Conservation (phyloP, 2,113 vertebrate species). For the Asarcornis scutulata region DNA sequence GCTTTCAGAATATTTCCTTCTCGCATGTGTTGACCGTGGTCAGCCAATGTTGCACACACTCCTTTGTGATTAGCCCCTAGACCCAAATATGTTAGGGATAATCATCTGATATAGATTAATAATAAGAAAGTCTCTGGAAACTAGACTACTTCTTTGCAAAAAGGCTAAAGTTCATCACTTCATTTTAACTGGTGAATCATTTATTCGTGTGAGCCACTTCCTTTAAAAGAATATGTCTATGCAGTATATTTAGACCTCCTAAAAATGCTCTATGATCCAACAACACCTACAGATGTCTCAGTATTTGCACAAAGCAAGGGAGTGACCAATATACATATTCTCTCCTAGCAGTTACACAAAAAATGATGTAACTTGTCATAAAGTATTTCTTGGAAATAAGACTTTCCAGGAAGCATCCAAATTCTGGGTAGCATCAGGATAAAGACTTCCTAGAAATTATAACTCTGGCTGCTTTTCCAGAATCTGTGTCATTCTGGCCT, state of each 20-base stretch:
- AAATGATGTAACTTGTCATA: background rate
- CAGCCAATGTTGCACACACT: background rate
- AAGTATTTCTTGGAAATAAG: background rate
- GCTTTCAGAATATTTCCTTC: background rate
- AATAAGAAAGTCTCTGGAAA: background rate
- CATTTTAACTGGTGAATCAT: background rate
- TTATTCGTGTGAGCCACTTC: background rate
- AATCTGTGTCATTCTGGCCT: background rate
- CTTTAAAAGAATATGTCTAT: background rate
- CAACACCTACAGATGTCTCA: background rate
- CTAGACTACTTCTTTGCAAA: background rate
- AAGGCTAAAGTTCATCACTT: background rate
- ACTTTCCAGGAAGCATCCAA: background rate
- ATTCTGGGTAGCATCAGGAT: background rate
- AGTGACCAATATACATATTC: background rate
- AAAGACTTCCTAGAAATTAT: background rate
- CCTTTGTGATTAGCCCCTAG: background rate
- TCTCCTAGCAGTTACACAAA: background rate
- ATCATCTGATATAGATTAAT: background rate
- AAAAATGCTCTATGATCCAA: background rate
- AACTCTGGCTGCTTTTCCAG: background rate
- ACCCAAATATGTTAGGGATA: background rate
- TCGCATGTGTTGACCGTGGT: background rate
- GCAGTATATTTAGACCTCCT: background rate
- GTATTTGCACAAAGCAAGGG: background rate